Base-by-base conservation (phyloP, 2,888 invertebrate genomes). In the Panorpa germanica region DNA sequence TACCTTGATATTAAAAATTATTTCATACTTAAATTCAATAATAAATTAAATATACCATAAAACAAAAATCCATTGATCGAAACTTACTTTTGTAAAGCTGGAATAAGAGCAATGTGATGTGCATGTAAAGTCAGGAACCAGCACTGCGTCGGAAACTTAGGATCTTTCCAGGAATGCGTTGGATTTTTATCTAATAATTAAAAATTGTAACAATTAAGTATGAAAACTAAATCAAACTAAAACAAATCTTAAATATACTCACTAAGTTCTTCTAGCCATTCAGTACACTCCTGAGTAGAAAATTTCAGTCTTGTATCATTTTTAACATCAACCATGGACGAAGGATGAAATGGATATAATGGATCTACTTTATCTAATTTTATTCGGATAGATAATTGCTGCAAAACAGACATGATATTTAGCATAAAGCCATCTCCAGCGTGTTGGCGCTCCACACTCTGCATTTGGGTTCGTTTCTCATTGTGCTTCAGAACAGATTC, bases 401-500 rank as follows among this genome's bases (percentile, higher is more conserved):
- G 95, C 39, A 98, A 59, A 12, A 93, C 82, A 29, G 81, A 77
- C 44, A 93, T 67, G 11, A 95, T 55, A 59, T 96, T 98, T 42
- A 95, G 59, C 78, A 95, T 86, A 53, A 90, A 90, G 2, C 95
- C 95, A 52, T 96, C 93, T 4, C 86, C 81, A 8, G 90, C 85
- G 2, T 91, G 61, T 2, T 77, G 64, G 34, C 78, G 65, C 45
- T 90, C 86, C 49, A 91, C 88, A 18, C 76, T 78, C 48, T 86
- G 88, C 41, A 95, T 63, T 50, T 93, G 93, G 3, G 86, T 71
- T 20, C 91, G 65, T 37, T 86, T 81, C 42, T 81, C 76, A 48
- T 96, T 96, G 42, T 70, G 57, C 35, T 69, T 69, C 31, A 96
- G 52, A 6, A 88, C 56, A 30, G 70, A 63, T 0, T 80, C 71